Evolutionary conservation across 1,140 invertebrate species (phyloP).

Genomic region (Drosophila parvula): DNA sequence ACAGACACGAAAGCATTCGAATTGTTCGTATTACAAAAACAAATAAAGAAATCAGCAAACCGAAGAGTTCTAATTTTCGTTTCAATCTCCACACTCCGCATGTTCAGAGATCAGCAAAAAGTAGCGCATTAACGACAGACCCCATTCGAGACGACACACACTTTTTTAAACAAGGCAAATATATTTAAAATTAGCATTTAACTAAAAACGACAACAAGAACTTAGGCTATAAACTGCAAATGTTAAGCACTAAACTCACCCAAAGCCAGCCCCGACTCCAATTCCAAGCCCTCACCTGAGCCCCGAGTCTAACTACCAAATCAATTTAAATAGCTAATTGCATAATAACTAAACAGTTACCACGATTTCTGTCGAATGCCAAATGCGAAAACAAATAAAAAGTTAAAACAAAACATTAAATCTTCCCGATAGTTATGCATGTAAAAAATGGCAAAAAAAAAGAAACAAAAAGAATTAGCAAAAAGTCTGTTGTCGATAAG

Average conservation of each 20-base stretch:
- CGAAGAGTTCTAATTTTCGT: constrained; percentile 66
- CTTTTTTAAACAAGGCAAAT: constrained; percentile 65
- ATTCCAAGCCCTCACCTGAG: constrained; percentile 29
- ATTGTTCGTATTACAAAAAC: constrained; percentile 68
- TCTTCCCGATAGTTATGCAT: constrained; percentile 67
- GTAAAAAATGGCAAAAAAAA: constrained; percentile 55
- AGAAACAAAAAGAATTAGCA: constrained; percentile 56
- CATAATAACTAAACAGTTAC: constrained; percentile 78
- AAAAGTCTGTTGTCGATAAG: constrained; percentile 83
- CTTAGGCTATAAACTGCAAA: constrained; percentile 73
- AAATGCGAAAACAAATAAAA: constrained; percentile 42
- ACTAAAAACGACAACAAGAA: constrained; percentile 64
- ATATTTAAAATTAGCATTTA: constrained; percentile 78
- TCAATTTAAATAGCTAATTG: constrained; percentile 79
- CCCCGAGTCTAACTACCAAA: constrained; percentile 63
- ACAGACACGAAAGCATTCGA: constrained; percentile 50
- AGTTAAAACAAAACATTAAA: constrained; percentile 43
- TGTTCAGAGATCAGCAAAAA: constrained; percentile 52
- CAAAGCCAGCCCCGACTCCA: constrained; percentile 34
- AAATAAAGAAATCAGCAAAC: constrained; percentile 65
- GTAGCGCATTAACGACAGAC: constrained; percentile 42
- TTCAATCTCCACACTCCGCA: constrained; percentile 65
- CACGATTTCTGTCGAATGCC: constrained; percentile 64
- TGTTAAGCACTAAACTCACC: constrained; percentile 70
- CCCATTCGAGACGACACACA: constrained; percentile 48